phyloP scores from a whole-genome alignment of 1,140 invertebrate genomes.

The Drosophila paulistorum region DNA sequence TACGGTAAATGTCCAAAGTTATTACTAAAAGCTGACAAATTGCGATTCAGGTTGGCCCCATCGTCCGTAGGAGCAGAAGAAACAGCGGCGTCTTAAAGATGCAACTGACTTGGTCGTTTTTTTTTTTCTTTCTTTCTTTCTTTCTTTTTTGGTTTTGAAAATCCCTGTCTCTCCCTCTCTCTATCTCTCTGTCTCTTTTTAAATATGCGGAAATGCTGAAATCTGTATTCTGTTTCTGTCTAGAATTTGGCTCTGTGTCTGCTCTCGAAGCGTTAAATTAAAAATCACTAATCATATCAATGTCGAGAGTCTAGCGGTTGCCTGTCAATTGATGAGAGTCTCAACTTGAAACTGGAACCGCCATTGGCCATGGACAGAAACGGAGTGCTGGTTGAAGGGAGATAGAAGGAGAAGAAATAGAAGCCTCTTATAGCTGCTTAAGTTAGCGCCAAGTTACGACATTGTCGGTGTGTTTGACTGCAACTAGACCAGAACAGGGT shows the following conservation, averaged over 20 bases:
- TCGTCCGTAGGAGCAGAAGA: too few relatives aligned
- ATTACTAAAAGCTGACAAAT: constrained; percentile 79
- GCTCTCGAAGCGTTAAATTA: constrained; percentile 54
- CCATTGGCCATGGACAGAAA: constrained; percentile 22
- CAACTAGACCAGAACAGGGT: constrained; percentile 31
- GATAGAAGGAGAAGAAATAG: constrained; percentile 41
- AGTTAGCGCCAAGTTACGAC: constrained; percentile 61
- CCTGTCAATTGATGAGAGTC: constrained; percentile 63
- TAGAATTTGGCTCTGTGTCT: constrained; percentile 32
- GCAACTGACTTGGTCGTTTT: constrained; percentile 25
- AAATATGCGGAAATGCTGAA: constrained; percentile 65
- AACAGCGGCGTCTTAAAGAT: constrained; percentile 15
- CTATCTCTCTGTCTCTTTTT: background rate
- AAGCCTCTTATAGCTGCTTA: constrained; percentile 57
- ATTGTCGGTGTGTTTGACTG: constrained; percentile 52
- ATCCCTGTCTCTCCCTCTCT: background rate
- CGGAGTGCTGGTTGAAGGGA: constrained; percentile 1
- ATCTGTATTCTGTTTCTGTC: constrained; percentile 37
- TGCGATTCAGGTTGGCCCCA: constrained; percentile 47
- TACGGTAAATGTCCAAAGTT: constrained; percentile 78
- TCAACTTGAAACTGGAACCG: constrained; percentile 49
- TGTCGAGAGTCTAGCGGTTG: constrained; percentile 64
- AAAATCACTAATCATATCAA: constrained; percentile 75
- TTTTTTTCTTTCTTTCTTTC: constrained; percentile 11
- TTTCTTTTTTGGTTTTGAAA: constrained; percentile 13